Evolutionary conservation across 2,888 invertebrate species (phyloP), one percentile per base, ranked within the genome.

Genomic region (Pachymerium ferrugineum): DNA sequence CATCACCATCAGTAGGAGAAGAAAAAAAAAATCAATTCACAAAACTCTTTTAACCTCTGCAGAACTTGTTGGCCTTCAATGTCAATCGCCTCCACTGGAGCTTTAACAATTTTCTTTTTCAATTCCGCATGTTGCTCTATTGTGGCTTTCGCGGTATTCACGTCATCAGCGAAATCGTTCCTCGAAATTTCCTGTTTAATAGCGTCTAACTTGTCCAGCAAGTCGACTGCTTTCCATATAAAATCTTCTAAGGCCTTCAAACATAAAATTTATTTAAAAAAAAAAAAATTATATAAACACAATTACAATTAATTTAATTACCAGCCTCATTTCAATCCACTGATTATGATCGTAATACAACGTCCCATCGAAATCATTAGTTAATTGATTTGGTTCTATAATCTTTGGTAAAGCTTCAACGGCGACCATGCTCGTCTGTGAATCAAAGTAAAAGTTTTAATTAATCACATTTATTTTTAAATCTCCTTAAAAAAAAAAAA

Each of bases 371-470:
- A 99, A 89, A 82, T 98, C 97, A 42, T 89, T 85, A 19, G 97
- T 96, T 78, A 99, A 85, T 85, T 99, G 97, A 79, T 91, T 88
- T 75, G 91, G 88, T 84, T 98, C 97, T 82, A 98, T 92, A 79
- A 92, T 90, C 86, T 96, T 97, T 78, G 90, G 88, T 79, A 99
- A 87, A 79, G 93, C 92, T 85, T 99, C 98, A 83, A 96, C 88
- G 81, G 95, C 95, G 84, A 97, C 93, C 87, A 97, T 92, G 82
- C 92, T 93, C 80, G 97, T 97, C 92, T 96, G 87, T n/a, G n/a
- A 25, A 3, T 47, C 1, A 62, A 62, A 28, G 28, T 5, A 25
- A 62, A 28, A 10, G 4, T 5, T 19, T 19, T 47, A 12, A 10
- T 42, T n/a, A 10, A 10, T 42, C 3, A 42, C 16, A n/a, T 42